Base-by-base conservation (phyloP, 2,113 vertebrate species). In the Sylvia atricapilla region DNA sequence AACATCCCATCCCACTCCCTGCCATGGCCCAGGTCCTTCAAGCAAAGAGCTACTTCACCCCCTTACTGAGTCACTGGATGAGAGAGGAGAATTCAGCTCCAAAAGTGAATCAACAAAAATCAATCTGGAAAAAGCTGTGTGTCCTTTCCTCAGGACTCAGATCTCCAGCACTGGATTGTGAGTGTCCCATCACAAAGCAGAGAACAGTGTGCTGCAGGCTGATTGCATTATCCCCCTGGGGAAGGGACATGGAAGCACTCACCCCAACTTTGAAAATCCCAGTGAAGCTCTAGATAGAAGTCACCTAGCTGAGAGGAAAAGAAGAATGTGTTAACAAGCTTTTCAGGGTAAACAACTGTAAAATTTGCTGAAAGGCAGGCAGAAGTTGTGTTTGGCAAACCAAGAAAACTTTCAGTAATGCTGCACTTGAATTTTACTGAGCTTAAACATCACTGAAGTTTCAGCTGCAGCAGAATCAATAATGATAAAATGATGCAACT, bases 201-300 rank as follows among this genome's bases (percentile, higher is more conserved):
- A 53, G 28, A 11, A 60, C 53, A 49, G 16, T 0, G 1, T 77
- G 74, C 62, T 90, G 37, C 35, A 66, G 72, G 31, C 28, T 41
- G 76, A 62, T 20, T 69, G 24, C 2, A 13, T 49, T 30, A 49
- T 73, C 85, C 43, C 47, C 44, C 63, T 12, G 12, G 2, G 30
- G 62, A 73, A 80, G 33, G 59, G 44, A 70, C 6, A 33, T 3
- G 63, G 56, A 50, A 47, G 8, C 87, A 98, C 99, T 99, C 98
- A 99, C 99, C 99, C 99, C 99, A 99, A 97, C 99, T 99, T 98
- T 99, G 99, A 98, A 99, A 99, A 97, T 99, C 99, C 99, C 99
- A 99, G 97, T 99, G 99, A 98, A 99, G 99, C 97, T 99, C 99
- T 98, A 99, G 97, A 97, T 99, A 99, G 98, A 99, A 99, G 97